phyloP scores from a whole-genome alignment of 2,113 vertebrate species.

The Edolisoma coerulescens region DNA sequence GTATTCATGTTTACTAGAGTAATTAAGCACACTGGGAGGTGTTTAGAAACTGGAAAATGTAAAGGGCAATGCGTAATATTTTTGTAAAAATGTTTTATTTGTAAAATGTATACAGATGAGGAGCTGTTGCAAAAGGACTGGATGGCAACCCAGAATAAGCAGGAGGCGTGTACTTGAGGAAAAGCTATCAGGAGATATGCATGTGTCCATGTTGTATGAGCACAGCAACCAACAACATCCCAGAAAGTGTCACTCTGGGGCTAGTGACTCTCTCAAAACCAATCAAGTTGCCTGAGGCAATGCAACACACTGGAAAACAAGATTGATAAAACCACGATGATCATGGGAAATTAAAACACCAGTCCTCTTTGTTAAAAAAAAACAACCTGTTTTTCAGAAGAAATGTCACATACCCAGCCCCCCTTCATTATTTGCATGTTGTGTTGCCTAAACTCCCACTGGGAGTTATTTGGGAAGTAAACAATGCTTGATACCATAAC shows the following conservation, averaged over 20 bases:
- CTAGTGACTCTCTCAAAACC: not conserved
- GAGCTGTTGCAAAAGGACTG: not conserved
- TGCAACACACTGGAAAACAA: not conserved
- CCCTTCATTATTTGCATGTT: not conserved
- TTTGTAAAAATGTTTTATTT: not conserved
- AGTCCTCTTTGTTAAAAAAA: not conserved
- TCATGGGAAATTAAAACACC: not conserved
- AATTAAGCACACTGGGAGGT: not conserved
- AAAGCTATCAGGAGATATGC: not conserved
- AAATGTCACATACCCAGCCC: not conserved
- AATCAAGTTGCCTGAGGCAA: not conserved
- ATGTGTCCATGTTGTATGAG: rapidly evolving
- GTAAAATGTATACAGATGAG: not conserved
- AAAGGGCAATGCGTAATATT: not conserved
- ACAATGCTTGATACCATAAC: not conserved
- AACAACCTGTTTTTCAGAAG: not conserved
- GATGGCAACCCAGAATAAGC: not conserved
- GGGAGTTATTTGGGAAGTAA: not conserved
- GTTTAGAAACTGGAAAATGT: not conserved
- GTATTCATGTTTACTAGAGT: not conserved
- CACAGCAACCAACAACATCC: not conserved
- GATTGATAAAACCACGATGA: not conserved
- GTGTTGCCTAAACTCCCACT: not conserved
- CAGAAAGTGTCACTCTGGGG: not conserved
- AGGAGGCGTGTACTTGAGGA: not conserved